Evolutionary conservation across 2,888 invertebrate species (phyloP).

Genomic region (Andrena hattorfiana): DNA sequence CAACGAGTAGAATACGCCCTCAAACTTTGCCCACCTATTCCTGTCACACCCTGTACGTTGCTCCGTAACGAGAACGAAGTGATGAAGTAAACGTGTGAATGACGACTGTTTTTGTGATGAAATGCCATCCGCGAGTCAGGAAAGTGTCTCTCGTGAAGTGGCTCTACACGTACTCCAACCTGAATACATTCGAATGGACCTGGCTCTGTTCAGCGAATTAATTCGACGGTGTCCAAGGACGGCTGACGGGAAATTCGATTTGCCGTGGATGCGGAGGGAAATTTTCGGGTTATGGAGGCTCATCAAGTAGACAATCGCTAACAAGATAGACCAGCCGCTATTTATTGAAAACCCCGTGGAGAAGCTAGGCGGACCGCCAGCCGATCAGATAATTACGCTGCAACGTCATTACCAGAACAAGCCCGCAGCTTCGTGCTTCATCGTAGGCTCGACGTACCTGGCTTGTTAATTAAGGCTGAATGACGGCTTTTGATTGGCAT

Average conservation of each 20-base stretch:
- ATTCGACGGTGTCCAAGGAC: conserved; percentile 31
- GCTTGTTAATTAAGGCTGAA: conserved; percentile 61
- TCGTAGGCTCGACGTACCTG: conserved; percentile 36
- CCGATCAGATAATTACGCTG: conserved; percentile 60
- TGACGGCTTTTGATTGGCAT: conserved; percentile 61
- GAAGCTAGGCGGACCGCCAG: conserved; percentile 9
- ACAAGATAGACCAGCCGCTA: conserved; percentile 34
- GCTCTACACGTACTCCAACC: neutral
- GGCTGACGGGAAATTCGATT: conserved; percentile 34
- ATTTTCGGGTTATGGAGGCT: conserved; percentile 11
- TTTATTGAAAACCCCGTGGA: conserved; percentile 43
- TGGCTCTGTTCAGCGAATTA: conserved; percentile 17
- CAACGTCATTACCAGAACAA: conserved; percentile 58
- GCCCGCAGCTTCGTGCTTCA: conserved; percentile 45
- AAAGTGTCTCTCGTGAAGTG: too few species aligned
- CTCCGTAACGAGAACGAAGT: too few species aligned
- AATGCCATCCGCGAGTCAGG: too few species aligned
- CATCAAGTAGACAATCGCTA: conserved; percentile 7
- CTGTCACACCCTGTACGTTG: too few species aligned
- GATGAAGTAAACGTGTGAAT: too few species aligned
- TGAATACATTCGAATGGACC: neutral
- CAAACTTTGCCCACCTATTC: too few species aligned
- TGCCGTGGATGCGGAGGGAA: conserved; percentile 19
- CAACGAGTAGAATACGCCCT: too few species aligned
- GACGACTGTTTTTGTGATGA: too few species aligned